phyloP scores from a whole-genome alignment of 2,797 vertebrate species.

The Hydrolagus colliei region DNA sequence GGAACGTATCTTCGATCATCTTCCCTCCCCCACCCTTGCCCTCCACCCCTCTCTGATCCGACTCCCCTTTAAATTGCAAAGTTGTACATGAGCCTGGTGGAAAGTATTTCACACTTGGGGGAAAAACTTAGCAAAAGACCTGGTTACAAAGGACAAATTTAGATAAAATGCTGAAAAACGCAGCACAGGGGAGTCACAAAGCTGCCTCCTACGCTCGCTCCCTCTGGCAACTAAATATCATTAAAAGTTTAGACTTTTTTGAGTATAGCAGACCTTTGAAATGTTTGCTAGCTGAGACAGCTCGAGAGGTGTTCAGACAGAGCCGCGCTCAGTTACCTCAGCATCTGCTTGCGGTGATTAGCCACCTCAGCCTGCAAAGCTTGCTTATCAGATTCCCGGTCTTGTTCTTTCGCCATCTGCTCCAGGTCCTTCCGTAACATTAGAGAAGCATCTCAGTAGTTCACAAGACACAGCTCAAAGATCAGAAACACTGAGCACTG shows the following conservation, averaged over 20 bases:
- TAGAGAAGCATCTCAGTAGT: conserved; percentile 23
- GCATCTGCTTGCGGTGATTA: conserved; percentile 85
- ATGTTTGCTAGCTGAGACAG: neutral
- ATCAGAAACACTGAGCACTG: neutral
- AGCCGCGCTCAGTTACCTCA: conserved; percentile 61
- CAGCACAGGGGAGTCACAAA: no score
- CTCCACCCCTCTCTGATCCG: no score
- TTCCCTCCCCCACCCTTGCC: no score
- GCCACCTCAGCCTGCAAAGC: conserved; percentile 71
- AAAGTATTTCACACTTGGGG: no score
- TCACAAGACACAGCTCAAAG: neutral
- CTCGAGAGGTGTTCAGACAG: neutral
- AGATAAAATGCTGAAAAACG: no score
- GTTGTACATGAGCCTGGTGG: no score
- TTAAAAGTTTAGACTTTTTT: neutral
- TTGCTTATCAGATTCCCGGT: conserved; percentile 85
- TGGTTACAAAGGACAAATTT: no score
- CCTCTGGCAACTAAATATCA: neutral
- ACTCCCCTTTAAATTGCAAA: no score
- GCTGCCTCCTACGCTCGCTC: neutral
- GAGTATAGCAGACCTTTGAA: neutral
- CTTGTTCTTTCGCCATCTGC: conserved; percentile 84
- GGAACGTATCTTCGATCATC: no score
- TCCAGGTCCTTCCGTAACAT: conserved; percentile 71
- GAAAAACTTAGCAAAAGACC: no score